phyloP scores from a whole-genome alignment of 2,888 invertebrate genomes.

The Erannis defoliaria region DNA sequence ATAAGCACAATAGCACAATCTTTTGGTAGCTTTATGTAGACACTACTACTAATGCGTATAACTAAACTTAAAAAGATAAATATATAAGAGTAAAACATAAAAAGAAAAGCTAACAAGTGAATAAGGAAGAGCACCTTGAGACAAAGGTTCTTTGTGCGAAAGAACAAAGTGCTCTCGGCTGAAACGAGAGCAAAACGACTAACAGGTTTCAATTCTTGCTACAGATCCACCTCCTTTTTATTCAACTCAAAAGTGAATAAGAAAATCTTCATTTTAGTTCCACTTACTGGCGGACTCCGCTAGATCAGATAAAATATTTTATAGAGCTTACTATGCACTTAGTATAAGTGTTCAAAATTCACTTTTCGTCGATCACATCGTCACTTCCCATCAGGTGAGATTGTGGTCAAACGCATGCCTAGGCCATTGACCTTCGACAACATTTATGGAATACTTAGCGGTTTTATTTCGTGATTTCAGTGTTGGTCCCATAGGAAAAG shows the following conservation, averaged over 20 bases:
- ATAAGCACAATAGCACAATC: no score
- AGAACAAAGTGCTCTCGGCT: slow-evolving; percentile 44
- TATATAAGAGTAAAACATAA: slow-evolving; percentile 36
- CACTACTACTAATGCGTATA: neutral
- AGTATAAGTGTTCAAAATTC: no score
- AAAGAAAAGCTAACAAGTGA: slow-evolving; percentile 50
- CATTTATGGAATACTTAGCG: no score
- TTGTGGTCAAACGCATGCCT: no score
- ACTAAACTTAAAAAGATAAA: slow-evolving; percentile 23
- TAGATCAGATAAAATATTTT: neutral
- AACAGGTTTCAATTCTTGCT: slow-evolving; percentile 34
- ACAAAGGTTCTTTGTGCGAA: slow-evolving; percentile 57
- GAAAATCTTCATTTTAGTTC: slow-evolving; percentile 21
- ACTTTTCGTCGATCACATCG: no score
- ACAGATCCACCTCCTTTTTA: slow-evolving; percentile 29
- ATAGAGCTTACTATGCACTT: no score
- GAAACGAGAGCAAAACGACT: slow-evolving; percentile 36
- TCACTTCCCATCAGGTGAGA: no score
- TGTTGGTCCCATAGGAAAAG: no score
- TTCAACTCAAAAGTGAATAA: slow-evolving; percentile 32
- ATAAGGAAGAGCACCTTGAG: slow-evolving; percentile 50
- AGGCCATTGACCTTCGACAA: no score
- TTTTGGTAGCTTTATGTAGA: neutral
- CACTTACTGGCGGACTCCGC: slow-evolving; percentile 6
- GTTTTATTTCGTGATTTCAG: no score